These are phyloP conservation scores for Drosophila prosaltans DNA, from an alignment of 1,140 invertebrate species.

Conservation along the genomic window DNA sequence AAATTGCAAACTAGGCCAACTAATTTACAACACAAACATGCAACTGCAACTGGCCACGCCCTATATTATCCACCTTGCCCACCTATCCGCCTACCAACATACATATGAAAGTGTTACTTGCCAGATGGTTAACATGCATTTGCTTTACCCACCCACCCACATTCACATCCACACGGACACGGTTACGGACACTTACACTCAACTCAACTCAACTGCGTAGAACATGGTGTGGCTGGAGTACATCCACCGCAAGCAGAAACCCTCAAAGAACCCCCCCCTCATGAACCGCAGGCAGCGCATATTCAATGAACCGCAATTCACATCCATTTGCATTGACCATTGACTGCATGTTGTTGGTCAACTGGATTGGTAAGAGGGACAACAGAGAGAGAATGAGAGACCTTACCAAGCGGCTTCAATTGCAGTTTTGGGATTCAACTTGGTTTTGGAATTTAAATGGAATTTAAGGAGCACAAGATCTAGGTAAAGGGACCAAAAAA, in stretches of 20 bases:
- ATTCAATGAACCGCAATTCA: constrained; percentile 51
- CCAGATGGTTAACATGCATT: neutral
- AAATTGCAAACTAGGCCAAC: constrained; percentile 72
- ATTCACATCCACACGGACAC: neutral
- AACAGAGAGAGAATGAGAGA: too few relatives aligned
- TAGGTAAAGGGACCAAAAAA: neutral
- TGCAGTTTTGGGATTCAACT: too few relatives aligned
- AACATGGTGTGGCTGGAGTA: constrained; percentile 14
- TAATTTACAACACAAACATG: constrained; percentile 75
- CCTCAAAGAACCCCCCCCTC: neutral
- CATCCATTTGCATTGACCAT: constrained; percentile 33
- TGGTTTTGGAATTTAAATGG: neutral
- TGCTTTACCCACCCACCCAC: neutral
- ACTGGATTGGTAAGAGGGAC: neutral
- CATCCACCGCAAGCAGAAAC: constrained; percentile 12
- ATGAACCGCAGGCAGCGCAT: constrained; percentile 45
- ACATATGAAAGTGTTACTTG: neutral
- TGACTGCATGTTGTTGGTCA: constrained; percentile 21
- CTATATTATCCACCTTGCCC: neutral
- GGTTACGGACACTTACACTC: neutral
- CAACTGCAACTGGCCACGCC: constrained; percentile 38
- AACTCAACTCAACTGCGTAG: neutral
- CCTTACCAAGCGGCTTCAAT: neutral
- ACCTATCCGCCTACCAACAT: too few relatives aligned
- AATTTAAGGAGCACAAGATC: neutral